Base-by-base conservation (phyloP, 2,888 invertebrate species). In the Lasius fuliginosus region DNA sequence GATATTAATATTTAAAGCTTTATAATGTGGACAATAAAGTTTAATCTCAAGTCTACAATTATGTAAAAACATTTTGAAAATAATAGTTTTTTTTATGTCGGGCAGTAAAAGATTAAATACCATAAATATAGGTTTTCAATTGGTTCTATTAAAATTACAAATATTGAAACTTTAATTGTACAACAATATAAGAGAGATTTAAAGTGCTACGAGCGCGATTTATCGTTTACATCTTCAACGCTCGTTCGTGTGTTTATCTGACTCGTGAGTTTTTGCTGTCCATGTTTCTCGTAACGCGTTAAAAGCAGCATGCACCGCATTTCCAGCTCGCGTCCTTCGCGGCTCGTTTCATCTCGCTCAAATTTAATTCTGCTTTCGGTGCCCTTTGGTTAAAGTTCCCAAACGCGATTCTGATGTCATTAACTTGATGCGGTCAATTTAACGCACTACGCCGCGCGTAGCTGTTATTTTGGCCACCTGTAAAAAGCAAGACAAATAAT, bases 341-440 rank as follows among this genome's bases (percentile, higher is more conserved):
- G 71, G 73, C 83, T 83, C 88, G 85, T 85, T 86, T 73, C 82
- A 73, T 40, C 65, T 67, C 83, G 33, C 60, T 68, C 75, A 85
- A 65, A 84, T 88, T 86, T 81, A 85, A 86, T 86, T 85, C 79
- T 64, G 77, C 84, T 85, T 84, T 84, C 67, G 71, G 74, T 46
- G 71, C 62, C 79, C 79, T 85, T 86, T 79, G 82, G 64, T 53
- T 67, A 40, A 68, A 67, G 71, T 73, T 76, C 85, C 62, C 74
- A 71, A 81, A 79, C 85, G 53, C 79, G 81, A 71, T 56, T 77
- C 74, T 77, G 89, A 89, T 86, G 64, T 71, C 83, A 81, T 89
- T 86, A 86, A 79, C 67, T 74, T 77, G 68, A 67, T 84, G 85
- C 79, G 84, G 87, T 87, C 86, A 89, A 89, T 89, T 89, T 87